Percentiles rank a stretch among this genome's conserved stretches.
Evolutionary conservation across 2,888 invertebrate genomes (phyloP).

Genomic region (Aradus depressus): DNA sequence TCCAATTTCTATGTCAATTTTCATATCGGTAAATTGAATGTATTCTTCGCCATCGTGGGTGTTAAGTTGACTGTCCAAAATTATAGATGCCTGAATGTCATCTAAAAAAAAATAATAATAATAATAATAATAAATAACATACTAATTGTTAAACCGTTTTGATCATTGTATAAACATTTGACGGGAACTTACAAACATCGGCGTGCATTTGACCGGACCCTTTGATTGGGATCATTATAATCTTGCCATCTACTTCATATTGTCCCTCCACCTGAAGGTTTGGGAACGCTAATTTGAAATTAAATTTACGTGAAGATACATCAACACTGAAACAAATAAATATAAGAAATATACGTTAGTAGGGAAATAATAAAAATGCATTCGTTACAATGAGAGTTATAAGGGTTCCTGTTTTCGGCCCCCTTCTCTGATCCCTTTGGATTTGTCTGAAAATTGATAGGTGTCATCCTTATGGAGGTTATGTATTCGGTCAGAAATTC

Average conservation of each 20-base stretch:
- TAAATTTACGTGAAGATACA: conserved; percentile 21
- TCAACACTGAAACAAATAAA: conserved; percentile 11
- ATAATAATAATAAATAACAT: background rate
- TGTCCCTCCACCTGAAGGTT: conserved; percentile 45
- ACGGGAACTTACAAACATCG: conserved; percentile 45
- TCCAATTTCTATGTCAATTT: conserved; percentile 42
- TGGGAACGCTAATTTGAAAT: conserved; percentile 43
- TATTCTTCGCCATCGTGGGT: conserved; percentile 41
- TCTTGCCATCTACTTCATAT: conserved; percentile 46
- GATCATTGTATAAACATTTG: too few species aligned
- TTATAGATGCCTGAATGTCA: conserved; percentile 42
- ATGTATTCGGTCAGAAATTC: too few species aligned
- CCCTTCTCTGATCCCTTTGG: too few species aligned
- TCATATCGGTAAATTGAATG: conserved; percentile 43
- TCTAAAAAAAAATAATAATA: conserved; percentile 31
- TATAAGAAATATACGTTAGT: background rate
- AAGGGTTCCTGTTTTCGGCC: too few species aligned
- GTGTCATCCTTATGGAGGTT: too few species aligned
- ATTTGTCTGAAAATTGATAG: too few species aligned
- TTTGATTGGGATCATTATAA: conserved; percentile 45
- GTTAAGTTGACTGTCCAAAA: conserved; percentile 38
- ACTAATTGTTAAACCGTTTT: background rate
- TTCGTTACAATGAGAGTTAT: too few species aligned
- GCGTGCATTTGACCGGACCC: conserved; percentile 48
- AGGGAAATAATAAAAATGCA: background rate